phyloP scores from a whole-genome alignment of 2,113 vertebrate genomes.

The Myotis lucifugus region DNA sequence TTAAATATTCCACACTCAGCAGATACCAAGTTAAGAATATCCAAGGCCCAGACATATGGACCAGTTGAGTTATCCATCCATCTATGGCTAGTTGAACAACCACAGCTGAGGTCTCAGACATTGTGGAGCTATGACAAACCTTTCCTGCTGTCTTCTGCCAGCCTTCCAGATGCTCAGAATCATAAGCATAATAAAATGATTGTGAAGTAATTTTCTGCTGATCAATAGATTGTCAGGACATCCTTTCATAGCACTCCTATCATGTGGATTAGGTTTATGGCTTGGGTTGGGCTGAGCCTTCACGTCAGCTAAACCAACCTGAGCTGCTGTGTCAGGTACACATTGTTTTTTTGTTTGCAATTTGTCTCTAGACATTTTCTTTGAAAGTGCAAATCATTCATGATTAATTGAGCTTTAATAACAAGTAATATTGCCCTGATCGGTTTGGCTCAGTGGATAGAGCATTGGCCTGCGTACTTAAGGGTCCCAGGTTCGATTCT shows the following conservation, averaged over 20 bases:
- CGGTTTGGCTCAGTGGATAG: too few relatives aligned
- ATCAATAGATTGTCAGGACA: background rate
- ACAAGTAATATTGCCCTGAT: background rate
- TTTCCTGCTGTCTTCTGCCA: background rate
- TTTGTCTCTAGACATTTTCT: background rate
- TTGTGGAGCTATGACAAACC: background rate
- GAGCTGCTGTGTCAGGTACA: background rate
- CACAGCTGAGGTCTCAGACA: background rate
- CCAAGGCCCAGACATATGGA: background rate
- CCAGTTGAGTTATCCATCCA: background rate
- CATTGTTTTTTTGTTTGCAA: background rate
- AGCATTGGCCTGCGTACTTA: too few relatives aligned
- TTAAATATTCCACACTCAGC: background rate
- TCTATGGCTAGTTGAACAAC: background rate
- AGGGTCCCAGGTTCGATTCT: too few relatives aligned
- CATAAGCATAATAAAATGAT: background rate
- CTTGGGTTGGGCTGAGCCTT: background rate
- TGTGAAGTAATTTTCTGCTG: background rate
- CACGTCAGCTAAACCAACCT: background rate
- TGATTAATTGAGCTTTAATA: conserved; percentile 17
- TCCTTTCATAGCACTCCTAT: background rate
- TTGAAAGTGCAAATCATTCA: background rate
- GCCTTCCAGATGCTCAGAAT: background rate
- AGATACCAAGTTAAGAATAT: background rate
- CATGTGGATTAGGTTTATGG: background rate